A percentile compares a stretch with the other conserved stretches of the same genome.
phyloP scores from a whole-genome alignment of 2,888 invertebrate species.

The Elmis aenea region DNA sequence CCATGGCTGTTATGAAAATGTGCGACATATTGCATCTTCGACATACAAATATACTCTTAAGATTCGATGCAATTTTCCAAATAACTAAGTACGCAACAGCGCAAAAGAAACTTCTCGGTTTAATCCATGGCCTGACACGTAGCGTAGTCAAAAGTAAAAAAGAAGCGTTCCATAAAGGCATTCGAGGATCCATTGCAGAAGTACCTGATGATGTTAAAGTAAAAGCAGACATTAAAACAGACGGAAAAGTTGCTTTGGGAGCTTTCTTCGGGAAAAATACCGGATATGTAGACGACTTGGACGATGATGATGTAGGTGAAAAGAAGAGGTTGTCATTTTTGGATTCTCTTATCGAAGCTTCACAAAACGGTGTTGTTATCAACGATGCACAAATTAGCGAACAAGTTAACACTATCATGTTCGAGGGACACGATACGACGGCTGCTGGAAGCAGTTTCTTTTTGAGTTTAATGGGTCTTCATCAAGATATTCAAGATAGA shows the following conservation, averaged over 20 bases:
- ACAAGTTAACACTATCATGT: constrained; percentile 85
- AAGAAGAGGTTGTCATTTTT: constrained; percentile 83
- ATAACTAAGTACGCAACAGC: constrained; percentile 69
- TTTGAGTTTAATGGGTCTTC: constrained; percentile 73
- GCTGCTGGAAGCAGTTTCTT: constrained; percentile 86
- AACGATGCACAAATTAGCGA: constrained; percentile 78
- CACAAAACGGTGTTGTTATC: constrained; percentile 68
- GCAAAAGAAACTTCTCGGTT: constrained; percentile 67
- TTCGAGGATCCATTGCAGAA: constrained; percentile 43
- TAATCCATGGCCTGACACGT: constrained; percentile 76
- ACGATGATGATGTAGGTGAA: constrained; percentile 75
- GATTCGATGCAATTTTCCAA: constrained; percentile 73
- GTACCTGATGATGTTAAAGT: constrained; percentile 40
- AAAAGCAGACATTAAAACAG: constrained; percentile 33
- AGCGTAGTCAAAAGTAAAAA: constrained; percentile 65
- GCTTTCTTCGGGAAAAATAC: constrained; percentile 58
- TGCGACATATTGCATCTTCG: constrained; percentile 79
- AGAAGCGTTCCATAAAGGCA: constrained; percentile 52
- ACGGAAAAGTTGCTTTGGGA: constrained; percentile 54
- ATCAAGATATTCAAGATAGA: constrained; percentile 72
- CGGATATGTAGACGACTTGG: constrained; percentile 70
- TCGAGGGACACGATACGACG: constrained; percentile 83
- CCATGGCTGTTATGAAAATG: constrained; percentile 87
- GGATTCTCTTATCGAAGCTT: constrained; percentile 81
- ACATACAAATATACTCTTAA: constrained; percentile 73